Evolutionary conservation across 2,797 vertebrate genomes (phyloP), one percentile per base, ranked within the genome.

Genomic region (Pseudochirops cupreus): DNA sequence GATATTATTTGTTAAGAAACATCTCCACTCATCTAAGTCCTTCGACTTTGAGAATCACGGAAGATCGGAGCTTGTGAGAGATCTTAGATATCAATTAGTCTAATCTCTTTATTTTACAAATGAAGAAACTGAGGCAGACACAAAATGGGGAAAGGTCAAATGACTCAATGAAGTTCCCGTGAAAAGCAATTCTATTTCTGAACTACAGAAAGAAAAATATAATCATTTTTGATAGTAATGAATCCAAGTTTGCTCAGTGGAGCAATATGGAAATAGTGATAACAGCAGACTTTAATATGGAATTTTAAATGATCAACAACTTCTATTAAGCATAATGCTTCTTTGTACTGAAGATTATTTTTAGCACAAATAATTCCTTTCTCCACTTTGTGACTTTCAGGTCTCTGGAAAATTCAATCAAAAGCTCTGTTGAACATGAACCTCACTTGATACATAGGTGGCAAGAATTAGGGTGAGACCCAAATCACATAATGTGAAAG

Each of bases 251-350:
- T 97, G 74, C 82, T 97, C 56, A 56, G n/a, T 89, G 93, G 95
- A 92, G 55, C 92, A 67, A 67, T 92, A 95, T 91, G 95, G 95
- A 95, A 90, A 94, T 96, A 96, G 96, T 92, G 95, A 96, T 97
- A 97, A 97, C 59, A 95, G 53, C 67, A 94, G 91, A 93, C 93
- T 96, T 95, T 96, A 95, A 95, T 94, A 97, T 95, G 33, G 93
- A 97, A 92, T 94, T 95, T 97, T 95, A 95, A 92, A 94, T 97
- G 94, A 97, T 55, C 67, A 91, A 89, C 39, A 94, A 95, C 24
- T 95, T 96, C 7, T 53, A 93, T 94, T 52, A 89, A 94, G 58
- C 82, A 74, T 50, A 55, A 33, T 50, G 87, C 13, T 89, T 56
- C 94, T 97, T 13, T 62, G 92, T 95, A 92, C 31, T 91, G 13